phyloP scores from a whole-genome alignment of 2,113 vertebrate genomes.

The Lota lota region DNA sequence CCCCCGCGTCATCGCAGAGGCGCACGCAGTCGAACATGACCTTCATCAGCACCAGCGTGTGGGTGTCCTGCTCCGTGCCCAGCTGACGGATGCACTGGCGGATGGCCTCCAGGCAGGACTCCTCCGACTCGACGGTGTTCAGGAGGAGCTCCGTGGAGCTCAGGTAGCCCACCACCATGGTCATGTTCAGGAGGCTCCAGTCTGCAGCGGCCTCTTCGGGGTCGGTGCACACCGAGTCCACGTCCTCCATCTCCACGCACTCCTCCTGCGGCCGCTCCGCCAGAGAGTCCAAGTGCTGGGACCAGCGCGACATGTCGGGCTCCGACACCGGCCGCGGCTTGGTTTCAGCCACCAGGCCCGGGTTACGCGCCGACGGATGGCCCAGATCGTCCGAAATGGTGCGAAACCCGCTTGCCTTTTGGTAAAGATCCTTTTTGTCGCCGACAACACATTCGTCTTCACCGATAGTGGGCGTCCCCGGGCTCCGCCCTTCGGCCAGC shows the following conservation, averaged over 20 bases:
- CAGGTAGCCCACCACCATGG: slow-evolving; percentile 92
- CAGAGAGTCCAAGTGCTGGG: slow-evolving; percentile 53
- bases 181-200: slow-evolving; percentile 84
- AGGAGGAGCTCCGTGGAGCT: slow-evolving; percentile 90
- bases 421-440: slow-evolving; percentile 73
- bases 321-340: slow-evolving; percentile 82
- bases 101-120: slow-evolving; percentile 83
- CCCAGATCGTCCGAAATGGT: slow-evolving; percentile 82
- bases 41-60: slow-evolving; percentile 89
- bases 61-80: slow-evolving; percentile 88
- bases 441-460: slow-evolving; percentile 77
- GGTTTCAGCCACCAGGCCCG: slow-evolving; percentile 22
- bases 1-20: slow-evolving; percentile 82
- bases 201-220: slow-evolving; percentile 76
- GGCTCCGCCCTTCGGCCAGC: slow-evolving; percentile 63
- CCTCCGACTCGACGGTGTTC: slow-evolving; percentile 77
- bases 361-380: slow-evolving; percentile 51
- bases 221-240: slow-evolving; percentile 74
- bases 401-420: slow-evolving; percentile 82
- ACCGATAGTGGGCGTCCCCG: slow-evolving; percentile 78
- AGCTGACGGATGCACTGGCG: slow-evolving; percentile 86
- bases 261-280: slow-evolving; percentile 65
- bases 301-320: slow-evolving; percentile 75
- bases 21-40: slow-evolving; percentile 88
- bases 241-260: slow-evolving; percentile 44